Conservation (phyloP, 2,113 vertebrate genomes). For the Lasiurus cinereus region DNA sequence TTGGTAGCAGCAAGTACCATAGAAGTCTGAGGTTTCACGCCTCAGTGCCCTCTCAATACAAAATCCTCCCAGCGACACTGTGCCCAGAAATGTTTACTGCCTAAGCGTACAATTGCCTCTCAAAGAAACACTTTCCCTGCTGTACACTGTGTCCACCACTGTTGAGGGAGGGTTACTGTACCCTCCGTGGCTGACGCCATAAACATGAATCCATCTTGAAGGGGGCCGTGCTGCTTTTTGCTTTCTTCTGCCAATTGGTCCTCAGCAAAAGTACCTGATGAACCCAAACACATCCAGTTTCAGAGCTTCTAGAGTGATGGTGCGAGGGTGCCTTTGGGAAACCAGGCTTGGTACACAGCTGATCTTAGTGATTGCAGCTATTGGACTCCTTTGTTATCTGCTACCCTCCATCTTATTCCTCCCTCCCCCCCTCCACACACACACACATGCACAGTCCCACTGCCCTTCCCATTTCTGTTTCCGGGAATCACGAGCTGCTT, state of each 20-base stretch:
- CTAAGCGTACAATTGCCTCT: not conserved
- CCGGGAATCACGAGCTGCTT: not conserved
- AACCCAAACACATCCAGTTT: not conserved
- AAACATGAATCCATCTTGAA: not conserved
- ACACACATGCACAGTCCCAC: not conserved
- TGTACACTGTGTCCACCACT: not conserved
- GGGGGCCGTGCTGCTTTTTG: not conserved
- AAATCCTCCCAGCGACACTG: slow-evolving; percentile 41
- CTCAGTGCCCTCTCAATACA: slow-evolving; percentile 62
- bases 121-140: not conserved
- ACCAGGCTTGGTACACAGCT: not conserved
- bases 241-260: not conserved
- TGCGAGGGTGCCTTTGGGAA: not conserved
- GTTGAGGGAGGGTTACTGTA: not conserved
- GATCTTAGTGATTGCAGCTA: not conserved
- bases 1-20: slow-evolving; percentile 54
- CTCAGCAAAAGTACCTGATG: not conserved
- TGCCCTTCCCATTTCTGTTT: not conserved
- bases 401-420: not conserved
- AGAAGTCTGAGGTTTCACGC: slow-evolving; percentile 70
- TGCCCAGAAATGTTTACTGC: slow-evolving; percentile 52
- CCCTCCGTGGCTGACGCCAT: not conserved
- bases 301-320: not conserved
- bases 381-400: not conserved
- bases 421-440: not conserved